phyloP scores from a whole-genome alignment of 2,888 invertebrate species.

The Graphium colonna region DNA sequence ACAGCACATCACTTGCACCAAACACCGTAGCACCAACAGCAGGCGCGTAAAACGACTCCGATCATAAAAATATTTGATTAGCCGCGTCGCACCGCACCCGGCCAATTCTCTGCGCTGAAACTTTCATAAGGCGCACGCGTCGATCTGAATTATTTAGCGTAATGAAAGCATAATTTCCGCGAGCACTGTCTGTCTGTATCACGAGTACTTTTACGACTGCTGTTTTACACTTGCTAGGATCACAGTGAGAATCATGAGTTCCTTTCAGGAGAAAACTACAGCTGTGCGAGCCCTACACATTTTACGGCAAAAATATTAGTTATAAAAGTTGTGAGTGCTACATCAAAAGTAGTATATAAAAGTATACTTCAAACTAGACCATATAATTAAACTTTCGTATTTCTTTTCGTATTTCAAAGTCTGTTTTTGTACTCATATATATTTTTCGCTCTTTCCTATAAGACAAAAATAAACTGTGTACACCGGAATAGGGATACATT shows the following conservation, averaged over 20 bases:
- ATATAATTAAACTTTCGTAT: too few species aligned
- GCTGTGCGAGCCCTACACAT: background rate
- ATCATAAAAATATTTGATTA: conserved; percentile 80
- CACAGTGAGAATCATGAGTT: background rate
- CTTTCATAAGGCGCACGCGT: conserved; percentile 57
- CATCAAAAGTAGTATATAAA: too few species aligned
- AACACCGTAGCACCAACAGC: conserved; percentile 41
- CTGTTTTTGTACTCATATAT: too few species aligned
- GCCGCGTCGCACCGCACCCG: conserved; percentile 53
- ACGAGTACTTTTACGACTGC: conserved; percentile 5
- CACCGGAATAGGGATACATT: too few species aligned
- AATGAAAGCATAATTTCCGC: conserved; percentile 38
- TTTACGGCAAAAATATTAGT: too few species aligned
- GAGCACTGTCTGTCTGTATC: conserved; percentile 17
- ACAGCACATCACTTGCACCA: conserved; percentile 20
- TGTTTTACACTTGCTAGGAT: background rate
- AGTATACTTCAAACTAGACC: too few species aligned
- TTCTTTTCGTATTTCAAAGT: too few species aligned
- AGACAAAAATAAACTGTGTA: too few species aligned
- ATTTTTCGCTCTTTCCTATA: too few species aligned
- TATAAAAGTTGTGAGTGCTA: too few species aligned
- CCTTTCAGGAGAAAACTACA: background rate
- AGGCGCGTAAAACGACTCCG: conserved; percentile 71
- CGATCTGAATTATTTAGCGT: conserved; percentile 37
- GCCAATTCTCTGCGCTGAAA: conserved; percentile 66